Evolutionary conservation across 2,113 vertebrate genomes (phyloP), one percentile per base, ranked within the genome.

Genomic region (Sakesphorus luctuosus): DNA sequence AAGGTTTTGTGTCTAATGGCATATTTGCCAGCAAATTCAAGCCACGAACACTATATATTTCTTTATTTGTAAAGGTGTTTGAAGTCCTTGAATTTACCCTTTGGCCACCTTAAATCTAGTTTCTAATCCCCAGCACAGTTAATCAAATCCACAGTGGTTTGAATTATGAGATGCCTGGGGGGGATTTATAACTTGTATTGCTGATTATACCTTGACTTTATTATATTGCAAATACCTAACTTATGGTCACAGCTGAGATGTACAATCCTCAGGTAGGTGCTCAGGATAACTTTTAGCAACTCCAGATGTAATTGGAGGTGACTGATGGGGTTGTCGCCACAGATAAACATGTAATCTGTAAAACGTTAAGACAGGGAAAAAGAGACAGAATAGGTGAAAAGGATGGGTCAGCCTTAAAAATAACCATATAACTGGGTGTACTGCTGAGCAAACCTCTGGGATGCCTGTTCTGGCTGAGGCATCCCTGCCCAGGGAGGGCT

Each of bases 191-290:
- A 49, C 92, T 94, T 88, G 88, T 93, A 72, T 88, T 90, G 85
- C 92, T 95, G 93, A 87, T 96, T 96, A 90, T 88, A 75, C 65
- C 84, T 90, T 95, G 96, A 84, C 90, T 88, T 95, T 84, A 75
- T 94, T 95, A 75, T 84, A 77, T 90, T 89, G 80, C 94, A 92
- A 90, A 90, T 84, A 78, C 40, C 85, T 81, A 68, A 89, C 83
- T 75, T 90, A 47, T 0, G 25, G 94, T 77, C 83, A 88, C 0
- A 4, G 87, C 87, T 83, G 65, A 84, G 90, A 90, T 94, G 89
- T 93, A 84, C 82, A 86, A 7, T 93, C 79, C 90, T 89, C 61
- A 80, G 94, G 93, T 86, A 93, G 92, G 92, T 92, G 92, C 90
- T 93, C 75, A 35, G 83, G 84, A 63, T 66, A 84, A 95, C 88